Evolutionary conservation across 2,888 invertebrate genomes (phyloP).

Genomic region (Dryococelus australis): DNA sequence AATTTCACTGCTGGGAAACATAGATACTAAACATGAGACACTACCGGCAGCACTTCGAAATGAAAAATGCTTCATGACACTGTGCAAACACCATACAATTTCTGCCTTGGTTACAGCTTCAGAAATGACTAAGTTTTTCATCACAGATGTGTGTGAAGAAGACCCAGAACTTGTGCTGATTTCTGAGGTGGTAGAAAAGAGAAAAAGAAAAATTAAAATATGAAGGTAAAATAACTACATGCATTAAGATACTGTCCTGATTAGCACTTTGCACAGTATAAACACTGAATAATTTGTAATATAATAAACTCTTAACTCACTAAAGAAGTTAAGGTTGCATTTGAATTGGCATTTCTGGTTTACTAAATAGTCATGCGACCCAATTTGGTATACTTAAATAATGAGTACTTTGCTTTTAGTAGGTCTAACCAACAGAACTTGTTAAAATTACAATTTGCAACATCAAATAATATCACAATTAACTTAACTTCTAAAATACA

Average conservation of each 20-base stretch:
- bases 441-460: too few relatives aligned
- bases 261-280: background rate
- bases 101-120: constrained; percentile 10
- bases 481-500: too few relatives aligned
- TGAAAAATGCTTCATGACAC: background rate
- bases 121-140: background rate
- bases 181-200: background rate
- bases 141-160: background rate
- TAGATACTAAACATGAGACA: background rate
- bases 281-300: too few relatives aligned
- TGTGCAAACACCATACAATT: background rate
- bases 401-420: background rate
- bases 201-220: background rate
- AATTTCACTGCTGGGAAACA: background rate
- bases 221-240: background rate
- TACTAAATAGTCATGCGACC: too few relatives aligned
- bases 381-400: background rate
- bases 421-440: background rate
- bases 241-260: background rate
- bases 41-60: background rate
- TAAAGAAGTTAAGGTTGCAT: too few relatives aligned
- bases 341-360: too few relatives aligned
- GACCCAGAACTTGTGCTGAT: background rate
- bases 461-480: too few relatives aligned
- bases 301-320: too few relatives aligned